These are phyloP conservation scores for Miniopterus natalensis DNA, from an alignment of 2,113 vertebrate species.

Conservation along the genomic window DNA sequence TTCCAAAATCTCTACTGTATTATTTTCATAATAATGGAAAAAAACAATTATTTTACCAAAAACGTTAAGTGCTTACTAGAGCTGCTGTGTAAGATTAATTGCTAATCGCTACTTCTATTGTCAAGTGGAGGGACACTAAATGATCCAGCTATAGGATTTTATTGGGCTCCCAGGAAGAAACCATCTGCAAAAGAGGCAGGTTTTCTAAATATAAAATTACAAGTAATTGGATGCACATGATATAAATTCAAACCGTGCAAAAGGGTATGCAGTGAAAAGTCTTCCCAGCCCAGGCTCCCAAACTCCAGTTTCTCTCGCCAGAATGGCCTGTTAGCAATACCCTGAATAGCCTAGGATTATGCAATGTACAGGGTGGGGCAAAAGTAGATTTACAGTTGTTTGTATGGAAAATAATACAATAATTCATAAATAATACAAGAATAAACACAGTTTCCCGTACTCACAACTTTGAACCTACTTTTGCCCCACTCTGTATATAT, in stretches of 20 bases:
- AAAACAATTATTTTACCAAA: slow-evolving; percentile 41
- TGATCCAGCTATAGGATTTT: neutral
- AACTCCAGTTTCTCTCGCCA: neutral
- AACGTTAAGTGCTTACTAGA: neutral
- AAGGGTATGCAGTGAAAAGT: neutral
- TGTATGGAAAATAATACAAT: neutral
- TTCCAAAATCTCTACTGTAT: neutral
- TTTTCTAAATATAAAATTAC: neutral
- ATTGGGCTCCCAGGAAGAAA: neutral
- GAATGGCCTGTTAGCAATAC: neutral
- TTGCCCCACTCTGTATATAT: too few species aligned
- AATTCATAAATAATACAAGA: neutral
- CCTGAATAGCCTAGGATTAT: neutral
- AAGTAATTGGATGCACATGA: neutral
- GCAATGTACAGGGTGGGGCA: neutral
- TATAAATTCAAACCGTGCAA: neutral
- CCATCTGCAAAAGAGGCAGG: neutral
- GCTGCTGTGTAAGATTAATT: slow-evolving; percentile 28
- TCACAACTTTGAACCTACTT: neutral
- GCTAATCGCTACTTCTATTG: slow-evolving; percentile 16
- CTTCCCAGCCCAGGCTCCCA: neutral
- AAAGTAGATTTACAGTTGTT: neutral
- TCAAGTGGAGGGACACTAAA: neutral
- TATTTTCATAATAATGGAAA: neutral
- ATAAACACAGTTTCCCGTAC: neutral